phyloP scores from a whole-genome alignment of 2,113 vertebrate species.

The Hepsetus odoe region DNA sequence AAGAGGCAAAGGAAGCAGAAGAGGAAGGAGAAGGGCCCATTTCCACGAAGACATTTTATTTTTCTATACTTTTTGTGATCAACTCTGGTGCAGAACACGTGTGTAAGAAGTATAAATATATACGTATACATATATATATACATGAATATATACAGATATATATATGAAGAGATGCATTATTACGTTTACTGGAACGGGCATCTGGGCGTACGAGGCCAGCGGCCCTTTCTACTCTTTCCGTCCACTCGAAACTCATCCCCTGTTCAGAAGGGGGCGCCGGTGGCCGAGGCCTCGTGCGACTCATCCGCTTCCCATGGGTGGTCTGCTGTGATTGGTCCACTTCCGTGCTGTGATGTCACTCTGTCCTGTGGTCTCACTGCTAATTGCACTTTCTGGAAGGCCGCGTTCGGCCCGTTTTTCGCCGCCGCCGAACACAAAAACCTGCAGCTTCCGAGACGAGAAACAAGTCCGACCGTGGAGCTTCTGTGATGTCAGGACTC shows the following conservation, averaged over 20 bases:
- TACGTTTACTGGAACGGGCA: slow-evolving; percentile 65
- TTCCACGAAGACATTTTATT: slow-evolving; percentile 79
- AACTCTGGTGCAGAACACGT: slow-evolving; percentile 58
- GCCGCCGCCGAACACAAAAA: too few relatives aligned
- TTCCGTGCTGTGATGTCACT: slow-evolving; percentile 43
- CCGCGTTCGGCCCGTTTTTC: too few relatives aligned
- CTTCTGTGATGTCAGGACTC: slow-evolving; percentile 3
- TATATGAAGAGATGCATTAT: slow-evolving; percentile 74
- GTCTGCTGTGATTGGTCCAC: slow-evolving; percentile 8
- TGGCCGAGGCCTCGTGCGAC: slow-evolving; percentile 60
- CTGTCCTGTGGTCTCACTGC: slow-evolving; percentile 30
- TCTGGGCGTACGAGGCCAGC: slow-evolving; percentile 64
- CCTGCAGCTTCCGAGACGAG: too few relatives aligned
- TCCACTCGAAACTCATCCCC: slow-evolving; percentile 43
- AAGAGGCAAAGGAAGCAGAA: slow-evolving; percentile 45
- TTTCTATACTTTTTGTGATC: slow-evolving; percentile 81
- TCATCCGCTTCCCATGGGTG: slow-evolving; percentile 63
- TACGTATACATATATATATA: background rate
- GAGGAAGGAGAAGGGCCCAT: slow-evolving; percentile 55
- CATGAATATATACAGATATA: slow-evolving; percentile 70
- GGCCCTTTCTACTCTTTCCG: slow-evolving; percentile 55
- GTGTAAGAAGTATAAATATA: slow-evolving; percentile 75
- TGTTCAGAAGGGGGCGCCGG: slow-evolving; percentile 49
- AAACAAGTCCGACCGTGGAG: too few relatives aligned
- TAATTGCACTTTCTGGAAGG: slow-evolving; percentile 36